Percentiles rank a stretch among this genome's conserved stretches.
phyloP scores from a whole-genome alignment of 2,797 vertebrate genomes.

The Lithobates pipiens region DNA sequence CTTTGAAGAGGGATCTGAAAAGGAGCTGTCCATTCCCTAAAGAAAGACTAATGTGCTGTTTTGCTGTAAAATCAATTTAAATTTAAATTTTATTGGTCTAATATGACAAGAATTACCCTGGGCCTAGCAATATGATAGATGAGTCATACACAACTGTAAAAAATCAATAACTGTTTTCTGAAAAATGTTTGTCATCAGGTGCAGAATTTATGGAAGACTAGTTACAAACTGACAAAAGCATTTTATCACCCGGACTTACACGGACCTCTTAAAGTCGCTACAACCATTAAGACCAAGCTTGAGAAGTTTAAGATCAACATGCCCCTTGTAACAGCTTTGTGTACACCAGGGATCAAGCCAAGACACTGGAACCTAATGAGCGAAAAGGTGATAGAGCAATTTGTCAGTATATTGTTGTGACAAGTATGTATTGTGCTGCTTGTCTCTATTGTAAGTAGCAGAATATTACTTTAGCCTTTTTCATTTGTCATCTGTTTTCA shows the following conservation, averaged over 20 bases:
- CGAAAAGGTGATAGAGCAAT: constrained; percentile 59
- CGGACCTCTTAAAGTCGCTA: constrained; percentile 59
- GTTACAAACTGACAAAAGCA: constrained; percentile 62
- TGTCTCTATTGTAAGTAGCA: not conserved
- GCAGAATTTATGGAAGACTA: constrained; percentile 64
- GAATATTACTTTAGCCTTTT: not conserved
- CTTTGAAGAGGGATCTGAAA: constrained; percentile 15
- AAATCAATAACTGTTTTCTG: constrained; percentile 61
- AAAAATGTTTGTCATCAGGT: constrained; percentile 57
- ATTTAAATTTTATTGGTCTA: constrained; percentile 56
- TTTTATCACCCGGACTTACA: constrained; percentile 63
- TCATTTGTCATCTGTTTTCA: constrained; percentile 9
- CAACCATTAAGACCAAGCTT: constrained; percentile 62
- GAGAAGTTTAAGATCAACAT: constrained; percentile 66
- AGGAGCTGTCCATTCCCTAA: constrained; percentile 16
- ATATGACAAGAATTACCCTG: constrained; percentile 58
- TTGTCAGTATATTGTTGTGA: constrained; percentile 17
- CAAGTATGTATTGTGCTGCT: constrained; percentile 4
- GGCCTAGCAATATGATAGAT: constrained; percentile 51
- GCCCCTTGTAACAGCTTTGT: constrained; percentile 59
- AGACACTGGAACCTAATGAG: constrained; percentile 61
- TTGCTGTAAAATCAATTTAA: constrained; percentile 60
- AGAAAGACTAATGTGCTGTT: constrained; percentile 46
- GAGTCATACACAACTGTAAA: constrained; percentile 57
- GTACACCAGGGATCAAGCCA: constrained; percentile 61